A percentile compares a stretch with the other conserved stretches of the same genome.
These are phyloP conservation scores for Chromis chromis DNA, from an alignment of 2,797 vertebrate species.

Conservation along the genomic window DNA sequence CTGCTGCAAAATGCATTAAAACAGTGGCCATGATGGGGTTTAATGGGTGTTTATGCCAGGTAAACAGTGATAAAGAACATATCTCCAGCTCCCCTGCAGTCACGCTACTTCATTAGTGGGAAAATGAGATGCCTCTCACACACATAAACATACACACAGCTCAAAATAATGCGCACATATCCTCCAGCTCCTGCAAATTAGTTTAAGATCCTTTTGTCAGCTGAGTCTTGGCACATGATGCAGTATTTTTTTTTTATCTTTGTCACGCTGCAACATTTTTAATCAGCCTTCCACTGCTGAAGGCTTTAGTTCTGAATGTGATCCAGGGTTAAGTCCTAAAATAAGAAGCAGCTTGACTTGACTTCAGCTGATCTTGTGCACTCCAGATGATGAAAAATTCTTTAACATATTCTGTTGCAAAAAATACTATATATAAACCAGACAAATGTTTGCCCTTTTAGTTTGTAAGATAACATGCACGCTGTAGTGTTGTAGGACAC, in stretches of 20 bases:
- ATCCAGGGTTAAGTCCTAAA: constrained; percentile 29
- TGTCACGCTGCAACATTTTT: constrained; percentile 46
- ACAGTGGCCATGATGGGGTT: constrained; percentile 39
- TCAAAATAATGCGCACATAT: constrained; percentile 32
- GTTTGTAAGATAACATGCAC: not conserved
- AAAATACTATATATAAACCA: not conserved
- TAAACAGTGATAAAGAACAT: constrained; percentile 56
- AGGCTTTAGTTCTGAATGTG: constrained; percentile 37
- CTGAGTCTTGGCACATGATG: constrained; percentile 57
- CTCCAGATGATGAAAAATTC: constrained; percentile 25
- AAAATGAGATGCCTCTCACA: constrained; percentile 24
- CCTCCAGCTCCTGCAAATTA: constrained; percentile 25
- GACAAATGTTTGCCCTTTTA: not conserved
- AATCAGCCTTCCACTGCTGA: constrained; percentile 30
- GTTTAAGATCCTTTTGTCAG: constrained; percentile 58
- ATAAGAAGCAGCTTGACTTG: constrained; percentile 36
- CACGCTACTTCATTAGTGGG: constrained; percentile 34
- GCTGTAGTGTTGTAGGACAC: not conserved
- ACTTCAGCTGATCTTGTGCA: constrained; percentile 28
- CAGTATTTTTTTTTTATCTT: constrained; percentile 36
- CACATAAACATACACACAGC: constrained; percentile 23
- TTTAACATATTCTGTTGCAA: constrained; percentile 7
- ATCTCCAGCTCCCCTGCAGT: constrained; percentile 38
- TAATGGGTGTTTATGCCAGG: constrained; percentile 53
- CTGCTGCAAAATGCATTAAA: constrained; percentile 54